Evolutionary conservation across 2,888 invertebrate genomes (phyloP), one percentile per base, ranked within the genome.

Genomic region (Eustalomyia histrio): DNA sequence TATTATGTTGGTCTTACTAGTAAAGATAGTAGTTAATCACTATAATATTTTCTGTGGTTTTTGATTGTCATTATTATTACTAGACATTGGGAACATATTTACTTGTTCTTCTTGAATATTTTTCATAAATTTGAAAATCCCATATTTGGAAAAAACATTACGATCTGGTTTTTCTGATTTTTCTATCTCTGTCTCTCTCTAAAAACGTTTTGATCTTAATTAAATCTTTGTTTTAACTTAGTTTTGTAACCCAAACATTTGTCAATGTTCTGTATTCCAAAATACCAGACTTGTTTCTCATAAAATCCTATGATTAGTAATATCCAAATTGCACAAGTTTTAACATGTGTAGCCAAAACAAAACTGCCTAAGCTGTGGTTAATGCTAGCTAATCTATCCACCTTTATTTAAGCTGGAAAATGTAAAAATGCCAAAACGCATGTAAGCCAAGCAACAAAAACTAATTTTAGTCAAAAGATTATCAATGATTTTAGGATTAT

Each of bases 251-350:
- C 21, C 43, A 47, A 10, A 55, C 47, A 50, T 50, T 21, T 43
- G 47, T 60, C 57, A 50, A 69, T 69, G 80, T 78, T 78, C 65
- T 14, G 8, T 12, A 39, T 39, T 39, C 12, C 2, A 39, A 39
- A 39, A 39, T 39, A 39, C 55, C 82, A 81, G 84, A 86, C 85
- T 86, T 87, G 86, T 86, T 84, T 84, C n/a, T n/a, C 84, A 85
- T 85, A 80, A 82, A 85, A 88, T 85, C 86, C 85, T 83, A 74
- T 81, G 85, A 84, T 88, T 88, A 86, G 86, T 85, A 86, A 83
- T 87, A 85, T 63, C 74, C 83, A 85, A 81, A 86, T 87, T 87
- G 86, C 88, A 87, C 86, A 88, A 88, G 87, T 86, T 84, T 79
- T 76, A 68, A 76, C 79, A 82, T 76, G 72, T 79, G 75, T 72